Evolutionary conservation across 2,113 vertebrate species (phyloP).

Genomic region (Myiozetetes cayanensis): DNA sequence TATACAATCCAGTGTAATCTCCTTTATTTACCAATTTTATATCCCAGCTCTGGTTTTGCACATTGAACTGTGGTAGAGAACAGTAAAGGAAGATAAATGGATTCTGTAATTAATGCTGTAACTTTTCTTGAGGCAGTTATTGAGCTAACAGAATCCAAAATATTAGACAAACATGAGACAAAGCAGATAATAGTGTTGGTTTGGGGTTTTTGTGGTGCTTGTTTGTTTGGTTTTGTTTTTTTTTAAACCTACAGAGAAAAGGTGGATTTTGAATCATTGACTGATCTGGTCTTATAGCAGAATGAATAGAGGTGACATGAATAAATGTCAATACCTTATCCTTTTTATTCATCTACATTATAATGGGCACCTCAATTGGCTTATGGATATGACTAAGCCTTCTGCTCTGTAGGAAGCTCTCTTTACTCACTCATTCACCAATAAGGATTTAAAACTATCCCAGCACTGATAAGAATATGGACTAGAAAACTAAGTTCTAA

Average conservation of each 20-base stretch:
- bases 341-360: background rate
- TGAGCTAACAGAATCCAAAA: background rate
- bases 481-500: background rate
- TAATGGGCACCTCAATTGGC: background rate
- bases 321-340: background rate
- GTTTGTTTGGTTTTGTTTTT: background rate
- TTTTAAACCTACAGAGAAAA: background rate
- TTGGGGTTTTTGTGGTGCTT: background rate
- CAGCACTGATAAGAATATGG: background rate
- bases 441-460: background rate
- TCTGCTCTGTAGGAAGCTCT: background rate
- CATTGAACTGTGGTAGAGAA: background rate
- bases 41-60: background rate
- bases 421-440: background rate
- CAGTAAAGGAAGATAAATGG: background rate
- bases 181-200: background rate
- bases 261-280: background rate
- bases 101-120: conserved; percentile 3
- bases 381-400: background rate
- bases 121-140: background rate
- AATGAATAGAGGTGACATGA: background rate
- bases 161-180: background rate
- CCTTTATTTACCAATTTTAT: background rate
- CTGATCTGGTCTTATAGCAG: background rate
- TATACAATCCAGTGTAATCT: background rate